A percentile compares a stretch with the other conserved stretches of the same genome.
These are phyloP conservation scores for Luidia sarsii DNA, from an alignment of 53 echinoderm and acorn worm species.

Conservation along the genomic window DNA sequence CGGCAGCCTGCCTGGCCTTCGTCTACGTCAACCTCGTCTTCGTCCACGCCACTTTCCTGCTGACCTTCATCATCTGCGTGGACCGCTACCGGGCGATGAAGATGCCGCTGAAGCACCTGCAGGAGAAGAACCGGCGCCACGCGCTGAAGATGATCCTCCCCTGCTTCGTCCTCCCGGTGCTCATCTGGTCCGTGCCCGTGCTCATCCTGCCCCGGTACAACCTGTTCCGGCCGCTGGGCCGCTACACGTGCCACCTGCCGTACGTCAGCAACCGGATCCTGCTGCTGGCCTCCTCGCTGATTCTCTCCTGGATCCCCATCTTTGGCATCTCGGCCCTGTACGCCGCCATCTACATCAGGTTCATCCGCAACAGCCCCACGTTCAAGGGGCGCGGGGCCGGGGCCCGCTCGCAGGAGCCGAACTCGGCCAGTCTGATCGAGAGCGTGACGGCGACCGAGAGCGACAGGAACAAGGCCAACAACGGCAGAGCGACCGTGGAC, in stretches of 20 bases:
- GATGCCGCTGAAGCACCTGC: conserved; percentile 54
- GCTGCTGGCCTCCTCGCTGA: conserved; percentile 48
- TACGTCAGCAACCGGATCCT: conserved; percentile 27
- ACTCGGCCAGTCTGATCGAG: no score
- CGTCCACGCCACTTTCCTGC: conserved; percentile 63
- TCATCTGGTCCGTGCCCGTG: conserved; percentile 48
- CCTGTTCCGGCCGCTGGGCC: not conserved
- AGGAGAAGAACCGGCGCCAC: conserved; percentile 47
- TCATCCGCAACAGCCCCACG: no score
- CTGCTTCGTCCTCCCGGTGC: conserved; percentile 42
- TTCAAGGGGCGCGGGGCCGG: no score
- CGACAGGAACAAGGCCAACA: not conserved
- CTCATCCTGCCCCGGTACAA: conserved; percentile 8
- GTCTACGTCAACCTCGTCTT: conserved; percentile 62
- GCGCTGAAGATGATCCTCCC: conserved; percentile 38
- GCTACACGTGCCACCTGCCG: not conserved
- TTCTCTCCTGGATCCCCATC: conserved; percentile 59
- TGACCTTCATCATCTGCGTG: conserved; percentile 66
- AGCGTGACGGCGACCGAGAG: no score
- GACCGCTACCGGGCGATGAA: conserved; percentile 60
- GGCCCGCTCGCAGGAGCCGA: no score
- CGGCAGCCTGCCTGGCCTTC: conserved; percentile 40
- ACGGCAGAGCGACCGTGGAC: not conserved
- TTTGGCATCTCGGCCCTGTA: conserved; percentile 46
- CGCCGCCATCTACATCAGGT: conserved; percentile 37